phyloP scores from a whole-genome alignment of 1,140 invertebrate genomes.

The Magallana gigas region DNA sequence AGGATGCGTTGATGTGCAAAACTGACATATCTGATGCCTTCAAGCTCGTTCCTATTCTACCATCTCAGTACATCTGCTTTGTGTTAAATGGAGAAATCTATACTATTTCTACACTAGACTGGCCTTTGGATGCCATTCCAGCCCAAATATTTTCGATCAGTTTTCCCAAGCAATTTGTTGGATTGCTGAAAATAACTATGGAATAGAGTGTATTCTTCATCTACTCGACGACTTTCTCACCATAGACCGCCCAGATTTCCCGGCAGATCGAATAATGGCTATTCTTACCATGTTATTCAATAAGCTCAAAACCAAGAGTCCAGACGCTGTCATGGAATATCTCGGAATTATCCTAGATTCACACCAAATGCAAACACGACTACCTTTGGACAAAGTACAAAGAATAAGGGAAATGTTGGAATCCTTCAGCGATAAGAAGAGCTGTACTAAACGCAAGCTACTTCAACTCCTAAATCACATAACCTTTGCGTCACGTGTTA shows the following conservation, averaged over 20 bases:
- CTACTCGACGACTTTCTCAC: conserved; percentile 43
- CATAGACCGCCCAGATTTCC: background rate
- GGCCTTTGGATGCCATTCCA: conserved; percentile 27
- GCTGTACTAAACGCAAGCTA: conserved; percentile 49
- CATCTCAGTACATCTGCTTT: background rate
- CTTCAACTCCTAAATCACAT: conserved; percentile 43
- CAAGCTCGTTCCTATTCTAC: background rate
- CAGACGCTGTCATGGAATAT: conserved; percentile 44
- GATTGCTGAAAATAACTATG: conserved; percentile 43
- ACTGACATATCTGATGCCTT: background rate
- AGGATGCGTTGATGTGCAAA: background rate
- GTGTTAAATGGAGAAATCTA: conserved; percentile 38
- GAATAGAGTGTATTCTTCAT: conserved; percentile 22
- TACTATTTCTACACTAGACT: conserved; percentile 42
- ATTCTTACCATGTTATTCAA: background rate
- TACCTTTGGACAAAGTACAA: conserved; percentile 40
- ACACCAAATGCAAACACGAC: conserved; percentile 42
- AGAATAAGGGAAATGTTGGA: conserved; percentile 24
- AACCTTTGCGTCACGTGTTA: conserved; percentile 44
- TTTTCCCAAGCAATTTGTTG: conserved; percentile 24
- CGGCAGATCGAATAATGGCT: background rate
- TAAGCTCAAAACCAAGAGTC: conserved; percentile 22
- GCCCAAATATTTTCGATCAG: too few species aligned
- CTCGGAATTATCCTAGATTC: conserved; percentile 49
- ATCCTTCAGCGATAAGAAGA: background rate